Percentiles rank a stretch among this genome's conserved stretches.
phyloP scores from a whole-genome alignment of 1,140 invertebrate species.

The Leptopilina clavipes region DNA sequence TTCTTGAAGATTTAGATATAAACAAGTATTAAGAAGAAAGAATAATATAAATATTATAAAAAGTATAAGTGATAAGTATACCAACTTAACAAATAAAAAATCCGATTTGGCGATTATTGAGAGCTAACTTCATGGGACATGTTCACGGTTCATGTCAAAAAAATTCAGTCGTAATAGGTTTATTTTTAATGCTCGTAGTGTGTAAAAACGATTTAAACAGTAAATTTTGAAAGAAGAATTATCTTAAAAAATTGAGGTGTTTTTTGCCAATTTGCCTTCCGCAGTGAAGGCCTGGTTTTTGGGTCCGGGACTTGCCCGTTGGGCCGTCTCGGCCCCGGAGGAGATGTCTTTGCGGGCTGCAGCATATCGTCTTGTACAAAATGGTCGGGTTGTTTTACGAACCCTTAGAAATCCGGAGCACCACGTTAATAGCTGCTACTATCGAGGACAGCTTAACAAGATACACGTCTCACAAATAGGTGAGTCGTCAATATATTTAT shows the following conservation, averaged over 20 bases:
- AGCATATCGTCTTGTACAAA: constrained; percentile 74
- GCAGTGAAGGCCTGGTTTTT: constrained; percentile 35
- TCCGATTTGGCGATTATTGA: too few relatives aligned
- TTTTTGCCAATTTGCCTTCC: constrained; percentile 33
- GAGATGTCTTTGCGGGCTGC: constrained; percentile 76
- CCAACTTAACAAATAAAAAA: too few relatives aligned
- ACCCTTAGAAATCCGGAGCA: constrained; percentile 72
- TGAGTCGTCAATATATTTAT: constrained; percentile 54
- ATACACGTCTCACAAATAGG: constrained; percentile 77
- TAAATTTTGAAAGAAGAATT: not conserved
- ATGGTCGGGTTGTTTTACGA: constrained; percentile 76
- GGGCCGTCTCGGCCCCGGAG: constrained; percentile 62
- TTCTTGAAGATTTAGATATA: too few relatives aligned
- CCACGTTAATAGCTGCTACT: constrained; percentile 52
- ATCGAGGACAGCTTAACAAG: constrained; percentile 60
- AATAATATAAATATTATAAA: too few relatives aligned
- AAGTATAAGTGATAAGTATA: too few relatives aligned
- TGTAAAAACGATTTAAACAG: not conserved
- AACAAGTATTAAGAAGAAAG: too few relatives aligned
- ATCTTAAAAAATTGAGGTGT: constrained; percentile 35
- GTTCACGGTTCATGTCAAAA: not conserved
- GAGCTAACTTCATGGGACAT: not conserved
- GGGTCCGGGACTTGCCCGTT: constrained; percentile 56
- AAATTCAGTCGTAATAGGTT: not conserved
- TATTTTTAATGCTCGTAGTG: not conserved